Conservation (phyloP, 1,140 invertebrate species). For the Leguminivora glycinivorella region DNA sequence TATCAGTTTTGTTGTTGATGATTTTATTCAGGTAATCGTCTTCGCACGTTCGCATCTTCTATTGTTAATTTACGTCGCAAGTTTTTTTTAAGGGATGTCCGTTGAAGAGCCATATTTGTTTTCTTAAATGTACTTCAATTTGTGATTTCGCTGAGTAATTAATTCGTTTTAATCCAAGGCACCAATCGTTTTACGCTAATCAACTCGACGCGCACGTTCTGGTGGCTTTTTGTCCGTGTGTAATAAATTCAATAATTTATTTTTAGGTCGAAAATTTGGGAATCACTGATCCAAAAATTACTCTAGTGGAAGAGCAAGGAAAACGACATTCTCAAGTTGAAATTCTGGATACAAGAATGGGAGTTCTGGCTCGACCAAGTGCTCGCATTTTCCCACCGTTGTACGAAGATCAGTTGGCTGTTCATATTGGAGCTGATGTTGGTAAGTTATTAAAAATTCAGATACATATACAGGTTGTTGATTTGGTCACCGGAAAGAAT, state of each 20-base stretch:
- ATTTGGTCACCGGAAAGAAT: too few species aligned
- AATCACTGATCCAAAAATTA: slow-evolving; percentile 82
- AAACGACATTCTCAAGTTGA: slow-evolving; percentile 85
- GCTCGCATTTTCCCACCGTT: slow-evolving; percentile 84
- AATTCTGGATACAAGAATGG: slow-evolving; percentile 78
- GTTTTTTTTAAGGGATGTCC: too few species aligned
- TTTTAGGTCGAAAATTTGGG: slow-evolving; percentile 79
- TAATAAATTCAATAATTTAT: slow-evolving; percentile 36
- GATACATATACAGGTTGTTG: neutral
- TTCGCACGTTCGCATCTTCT: too few species aligned
- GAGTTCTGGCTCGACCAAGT: slow-evolving; percentile 65
- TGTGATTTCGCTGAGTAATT: too few species aligned
- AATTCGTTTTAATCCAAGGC: too few species aligned
- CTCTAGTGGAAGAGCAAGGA: slow-evolving; percentile 84
- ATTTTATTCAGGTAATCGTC: slow-evolving; percentile 2
- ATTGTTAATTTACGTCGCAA: too few species aligned
- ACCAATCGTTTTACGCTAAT: too few species aligned
- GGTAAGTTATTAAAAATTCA: slow-evolving; percentile 56
- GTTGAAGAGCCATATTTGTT: too few species aligned
- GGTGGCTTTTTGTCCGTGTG: too few species aligned
- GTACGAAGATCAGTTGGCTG: slow-evolving; percentile 87
- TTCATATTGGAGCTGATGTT: slow-evolving; percentile 84
- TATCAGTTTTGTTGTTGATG: slow-evolving; percentile 46
- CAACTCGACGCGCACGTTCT: too few species aligned
- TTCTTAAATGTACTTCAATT: too few species aligned